These are phyloP conservation scores for Staurois parvus DNA, from an alignment of 2,797 vertebrate genomes.

Conservation along the genomic window DNA sequence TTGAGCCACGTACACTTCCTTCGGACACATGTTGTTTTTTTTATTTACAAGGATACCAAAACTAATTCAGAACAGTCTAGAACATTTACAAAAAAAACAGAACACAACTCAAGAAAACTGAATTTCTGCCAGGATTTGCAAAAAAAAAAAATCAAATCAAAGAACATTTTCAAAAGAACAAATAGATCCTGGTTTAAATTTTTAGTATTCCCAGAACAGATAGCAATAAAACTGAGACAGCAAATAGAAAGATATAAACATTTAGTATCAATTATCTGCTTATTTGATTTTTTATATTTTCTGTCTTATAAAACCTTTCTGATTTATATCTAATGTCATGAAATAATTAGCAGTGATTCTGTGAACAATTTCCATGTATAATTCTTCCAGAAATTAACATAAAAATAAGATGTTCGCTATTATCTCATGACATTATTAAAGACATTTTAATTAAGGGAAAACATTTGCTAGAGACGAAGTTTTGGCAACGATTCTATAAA, in stretches of 20 bases:
- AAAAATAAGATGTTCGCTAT: neutral
- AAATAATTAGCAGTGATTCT: constrained; percentile 5
- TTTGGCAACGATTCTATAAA: no score
- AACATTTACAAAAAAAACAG: no score
- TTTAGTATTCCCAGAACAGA: neutral
- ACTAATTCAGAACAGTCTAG: no score
- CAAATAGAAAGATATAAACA: constrained; percentile 10
- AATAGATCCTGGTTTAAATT: no score
- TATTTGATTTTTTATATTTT: neutral
- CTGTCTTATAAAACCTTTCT: neutral
- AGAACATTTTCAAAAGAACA: neutral
- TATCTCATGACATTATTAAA: neutral
- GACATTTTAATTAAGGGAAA: neutral
- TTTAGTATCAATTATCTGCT: neutral
- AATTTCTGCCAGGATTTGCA: no score
- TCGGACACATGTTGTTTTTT: no score
- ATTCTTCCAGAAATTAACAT: neutral
- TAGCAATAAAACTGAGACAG: constrained; percentile 11
- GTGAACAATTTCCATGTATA: neutral
- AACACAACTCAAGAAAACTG: no score
- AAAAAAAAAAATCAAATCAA: neutral
- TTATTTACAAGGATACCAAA: no score
- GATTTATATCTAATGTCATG: constrained; percentile 30
- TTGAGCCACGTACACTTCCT: no score
- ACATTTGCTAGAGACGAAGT: neutral